Base-by-base conservation (phyloP, 1,140 invertebrate genomes). In the Eupeodes corollae region DNA sequence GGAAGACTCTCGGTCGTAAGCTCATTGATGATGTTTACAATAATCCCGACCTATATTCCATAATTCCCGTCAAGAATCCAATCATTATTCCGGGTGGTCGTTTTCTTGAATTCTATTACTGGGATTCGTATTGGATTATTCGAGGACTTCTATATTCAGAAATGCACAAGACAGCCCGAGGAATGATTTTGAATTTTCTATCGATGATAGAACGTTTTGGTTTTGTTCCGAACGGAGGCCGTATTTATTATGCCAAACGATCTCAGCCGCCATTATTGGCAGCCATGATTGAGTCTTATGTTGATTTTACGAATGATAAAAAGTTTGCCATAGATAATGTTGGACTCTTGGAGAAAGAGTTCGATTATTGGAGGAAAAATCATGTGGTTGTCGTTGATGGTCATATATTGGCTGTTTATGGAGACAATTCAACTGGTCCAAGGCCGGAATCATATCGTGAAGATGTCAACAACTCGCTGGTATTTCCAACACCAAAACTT, bases 91-190 rank as follows among this genome's bases (percentile, higher is more conserved):
- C 91, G 21, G 90, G 91, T 26, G 90, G 89, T 6, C 69, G 90
- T 47, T 95, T 94, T 66, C 78, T 88, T 6, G 85, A 88, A 59
- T 86, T 91, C 60, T 94, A 91, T 66, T 92, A 92, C 61, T 93
- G 89, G 88, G 88, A 92, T 58, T 88, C 88, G 0, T 92, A 88
- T 59, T 92, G 89, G 89, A 89, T 91, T 16, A 70, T 92, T 32
- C 80, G 84, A 52, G 89, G 88, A 0, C 70, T 92, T 0, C 62
- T 92, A 1, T 61, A 84, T 1, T 89, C 83, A 0, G 84, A 86
- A 61, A 91, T 92, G 88, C 57, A 61, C 31, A 45, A 54, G 6
- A 91, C 88, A 0, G 86, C 82, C 0, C 75, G 68, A 38, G 85
- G 85, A 5, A 91, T 91, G 83, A 66, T 91, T 6, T 66, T 72